Evolutionary conservation across 1,140 invertebrate genomes (phyloP).

Genomic region (Helicorthomorpha holstii): DNA sequence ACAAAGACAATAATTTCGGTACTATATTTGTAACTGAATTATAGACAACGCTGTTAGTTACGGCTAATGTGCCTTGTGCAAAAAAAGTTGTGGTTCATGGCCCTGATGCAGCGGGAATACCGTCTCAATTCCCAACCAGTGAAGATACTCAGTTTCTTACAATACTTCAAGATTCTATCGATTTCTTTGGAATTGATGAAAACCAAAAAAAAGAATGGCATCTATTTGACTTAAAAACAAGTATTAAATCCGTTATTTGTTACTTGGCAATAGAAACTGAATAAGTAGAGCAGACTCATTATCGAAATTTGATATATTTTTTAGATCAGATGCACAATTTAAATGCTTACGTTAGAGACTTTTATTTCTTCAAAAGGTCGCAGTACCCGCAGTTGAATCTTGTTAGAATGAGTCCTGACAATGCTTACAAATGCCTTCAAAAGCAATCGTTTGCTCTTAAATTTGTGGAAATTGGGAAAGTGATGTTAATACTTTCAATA

Average conservation of each 20-base stretch:
- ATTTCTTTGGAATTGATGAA: constrained; percentile 94
- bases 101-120: constrained; percentile 82
- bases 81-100: constrained; percentile 99
- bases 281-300: neutral
- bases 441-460: constrained; percentile 82
- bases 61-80: constrained; percentile 94
- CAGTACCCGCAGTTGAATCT: constrained; percentile 93
- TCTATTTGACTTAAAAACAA: constrained; percentile 92
- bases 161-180: constrained; percentile 84
- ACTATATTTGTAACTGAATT: too few relatives aligned
- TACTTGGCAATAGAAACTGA: neutral
- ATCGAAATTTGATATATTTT: constrained; percentile 10
- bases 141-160: constrained; percentile 97
- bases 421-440: constrained; percentile 80
- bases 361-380: constrained; percentile 97
- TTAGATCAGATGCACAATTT: constrained; percentile 88
- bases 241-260: constrained; percentile 37
- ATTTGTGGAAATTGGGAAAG: constrained; percentile 93
- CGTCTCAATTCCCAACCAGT: constrained; percentile 94
- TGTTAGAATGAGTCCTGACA: constrained; percentile 80
- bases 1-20: too few relatives aligned
- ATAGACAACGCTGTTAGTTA: constrained; percentile 75
- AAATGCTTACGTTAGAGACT: constrained; percentile 84
- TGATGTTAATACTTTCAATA: constrained; percentile 33
- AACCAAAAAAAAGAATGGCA: constrained; percentile 76